A percentile compares a stretch with the other conserved stretches of the same genome.
phyloP scores from a whole-genome alignment of 2,888 invertebrate genomes.

The Selenia dentaria region DNA sequence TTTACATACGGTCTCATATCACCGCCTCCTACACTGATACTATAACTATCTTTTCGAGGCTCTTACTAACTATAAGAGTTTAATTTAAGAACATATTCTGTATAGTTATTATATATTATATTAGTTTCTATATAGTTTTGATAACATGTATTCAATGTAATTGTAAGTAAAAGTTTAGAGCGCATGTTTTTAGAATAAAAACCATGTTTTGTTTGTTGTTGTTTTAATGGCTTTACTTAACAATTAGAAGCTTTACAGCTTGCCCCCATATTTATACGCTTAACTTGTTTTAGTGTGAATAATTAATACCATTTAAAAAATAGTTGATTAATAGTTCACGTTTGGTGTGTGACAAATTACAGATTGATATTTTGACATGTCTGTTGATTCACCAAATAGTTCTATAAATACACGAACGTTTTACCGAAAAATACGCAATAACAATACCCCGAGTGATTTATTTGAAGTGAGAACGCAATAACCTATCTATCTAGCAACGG shows the following conservation, averaged over 20 bases:
- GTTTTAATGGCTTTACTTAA: constrained; percentile 78
- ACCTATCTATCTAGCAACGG: constrained; percentile 31
- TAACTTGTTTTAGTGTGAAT: constrained; percentile 21
- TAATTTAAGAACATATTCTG: no score
- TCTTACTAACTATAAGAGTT: constrained; percentile 10
- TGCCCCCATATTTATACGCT: constrained; percentile 15
- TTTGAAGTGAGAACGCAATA: constrained; percentile 44
- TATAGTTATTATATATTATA: no score
- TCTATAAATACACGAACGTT: no score
- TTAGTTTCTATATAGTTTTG: constrained; percentile 52
- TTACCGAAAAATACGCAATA: not conserved
- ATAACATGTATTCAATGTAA: constrained; percentile 55
- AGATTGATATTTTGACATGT: no score
- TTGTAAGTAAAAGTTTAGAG: constrained; percentile 53
- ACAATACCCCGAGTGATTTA: constrained; percentile 36
- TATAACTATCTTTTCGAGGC: constrained; percentile 8
- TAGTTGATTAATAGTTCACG: constrained; percentile 11
- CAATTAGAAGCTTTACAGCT: constrained; percentile 44
- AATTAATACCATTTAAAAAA: no score
- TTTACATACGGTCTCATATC: constrained; percentile 7
- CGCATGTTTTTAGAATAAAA: constrained; percentile 79
- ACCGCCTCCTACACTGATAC: constrained; percentile 9
- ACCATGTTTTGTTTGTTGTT: constrained; percentile 79
- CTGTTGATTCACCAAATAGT: no score
- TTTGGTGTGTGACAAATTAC: no score